Conservation (phyloP, 2,797 vertebrate genomes). For the Zalophus californianus region DNA sequence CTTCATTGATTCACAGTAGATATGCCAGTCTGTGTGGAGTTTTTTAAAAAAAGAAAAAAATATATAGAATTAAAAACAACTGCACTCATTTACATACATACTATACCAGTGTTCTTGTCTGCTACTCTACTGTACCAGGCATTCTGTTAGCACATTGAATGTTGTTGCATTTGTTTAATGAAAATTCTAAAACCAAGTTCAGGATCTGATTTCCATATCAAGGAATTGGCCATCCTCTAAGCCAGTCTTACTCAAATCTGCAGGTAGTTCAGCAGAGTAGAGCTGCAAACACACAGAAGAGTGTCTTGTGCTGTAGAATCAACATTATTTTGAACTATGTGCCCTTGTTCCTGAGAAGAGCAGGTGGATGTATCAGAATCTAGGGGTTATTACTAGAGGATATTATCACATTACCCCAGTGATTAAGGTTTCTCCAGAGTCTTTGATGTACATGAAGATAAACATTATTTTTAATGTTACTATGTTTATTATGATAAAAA, state of each 20-base stretch:
- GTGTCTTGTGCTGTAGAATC: neutral
- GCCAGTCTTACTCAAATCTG: neutral
- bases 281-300: neutral
- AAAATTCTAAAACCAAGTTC: conserved; percentile 28
- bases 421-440: neutral
- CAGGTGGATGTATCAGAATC: neutral
- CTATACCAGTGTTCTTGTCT: neutral
- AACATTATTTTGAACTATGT: neutral
- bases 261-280: neutral
- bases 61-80: conserved; percentile 52
- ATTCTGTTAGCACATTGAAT: neutral
- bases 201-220: neutral
- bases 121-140: neutral
- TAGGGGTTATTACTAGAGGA: neutral
- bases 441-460: neutral
- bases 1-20: conserved; percentile 72
- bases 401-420: neutral
- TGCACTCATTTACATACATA: conserved; percentile 23
- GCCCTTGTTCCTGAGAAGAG: neutral
- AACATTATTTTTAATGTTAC: neutral
- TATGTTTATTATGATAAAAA: neutral
- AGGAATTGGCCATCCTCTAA: neutral
- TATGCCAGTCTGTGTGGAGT: neutral
- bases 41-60: conserved; percentile 39
- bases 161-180: neutral